Percentiles rank a stretch among this genome's conserved stretches.
Conservation (phyloP, 2,888 invertebrate genomes). For the Drosophila greeni region DNA sequence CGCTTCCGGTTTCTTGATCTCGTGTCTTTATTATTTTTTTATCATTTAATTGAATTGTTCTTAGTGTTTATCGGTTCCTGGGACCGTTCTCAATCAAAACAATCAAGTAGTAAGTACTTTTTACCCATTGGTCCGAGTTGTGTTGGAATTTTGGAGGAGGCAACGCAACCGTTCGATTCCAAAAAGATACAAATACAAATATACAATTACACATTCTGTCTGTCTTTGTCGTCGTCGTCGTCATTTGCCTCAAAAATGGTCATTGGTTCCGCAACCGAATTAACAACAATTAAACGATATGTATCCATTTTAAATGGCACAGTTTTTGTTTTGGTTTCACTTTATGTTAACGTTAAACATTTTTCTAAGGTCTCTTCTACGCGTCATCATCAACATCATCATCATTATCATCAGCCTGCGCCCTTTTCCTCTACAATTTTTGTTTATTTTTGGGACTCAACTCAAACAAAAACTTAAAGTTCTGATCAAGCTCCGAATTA, state of each 20-base stretch:
- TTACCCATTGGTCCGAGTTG: slow-evolving; percentile 61
- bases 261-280: slow-evolving; percentile 67
- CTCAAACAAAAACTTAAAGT: slow-evolving; percentile 8
- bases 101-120: slow-evolving; percentile 26
- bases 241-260: slow-evolving; percentile 48
- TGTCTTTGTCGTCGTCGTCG: slow-evolving; percentile 1
- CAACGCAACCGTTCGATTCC: slow-evolving; percentile 17
- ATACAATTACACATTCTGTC: slow-evolving; percentile 13
- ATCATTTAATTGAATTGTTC: slow-evolving; percentile 16
- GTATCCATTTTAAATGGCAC: slow-evolving; percentile 68
- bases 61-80: slow-evolving; percentile 8
- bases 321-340: slow-evolving; percentile 18
- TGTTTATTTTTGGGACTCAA: slow-evolving; percentile 1
- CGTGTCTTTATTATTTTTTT: slow-evolving; percentile 12
- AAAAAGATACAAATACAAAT: slow-evolving; percentile 30
- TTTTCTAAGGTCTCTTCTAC: slow-evolving; percentile 19
- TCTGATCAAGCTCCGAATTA: slow-evolving; percentile 21
- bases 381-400: neutral
- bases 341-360: slow-evolving; percentile 34
- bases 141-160: slow-evolving; percentile 13
- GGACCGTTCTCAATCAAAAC: slow-evolving; percentile 29
- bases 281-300: slow-evolving; percentile 57
- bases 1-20: slow-evolving; percentile 19
- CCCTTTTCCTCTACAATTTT: slow-evolving; percentile 6
- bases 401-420: neutral